Evolutionary conservation across 2,797 vertebrate genomes (phyloP).

Genomic region (Tarsius wallacei): DNA sequence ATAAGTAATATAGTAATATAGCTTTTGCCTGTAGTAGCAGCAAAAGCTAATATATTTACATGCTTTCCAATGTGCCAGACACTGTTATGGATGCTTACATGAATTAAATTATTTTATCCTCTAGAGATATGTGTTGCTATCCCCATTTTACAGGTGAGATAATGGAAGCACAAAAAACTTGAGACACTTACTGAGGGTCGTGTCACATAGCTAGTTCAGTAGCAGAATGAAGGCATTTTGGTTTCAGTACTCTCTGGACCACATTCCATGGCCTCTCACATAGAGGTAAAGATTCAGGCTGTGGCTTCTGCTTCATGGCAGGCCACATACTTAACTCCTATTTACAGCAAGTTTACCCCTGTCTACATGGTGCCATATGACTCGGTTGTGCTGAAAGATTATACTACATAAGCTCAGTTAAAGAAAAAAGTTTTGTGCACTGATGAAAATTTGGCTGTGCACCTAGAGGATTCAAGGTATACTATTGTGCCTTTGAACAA

Average conservation of each 20-base stretch:
- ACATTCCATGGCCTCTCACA: neutral
- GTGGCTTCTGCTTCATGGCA: neutral
- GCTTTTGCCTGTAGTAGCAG: neutral
- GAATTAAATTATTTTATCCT: constrained; percentile 32
- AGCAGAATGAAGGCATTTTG: constrained; percentile 37
- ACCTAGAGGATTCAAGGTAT: neutral
- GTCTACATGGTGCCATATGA: neutral
- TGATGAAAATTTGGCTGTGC: neutral
- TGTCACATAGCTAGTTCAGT: constrained; percentile 5
- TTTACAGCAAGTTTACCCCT: neutral
- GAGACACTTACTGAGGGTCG: neutral
- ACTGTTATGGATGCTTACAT: constrained; percentile 19
- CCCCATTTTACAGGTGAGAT: constrained; percentile 15
- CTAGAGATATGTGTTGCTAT: neutral
- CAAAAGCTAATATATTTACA: constrained; percentile 1
- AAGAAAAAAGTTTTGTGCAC: constrained; percentile 30
- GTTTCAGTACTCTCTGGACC: constrained; percentile 21
- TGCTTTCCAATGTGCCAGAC: constrained; percentile 27
- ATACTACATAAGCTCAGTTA: neutral
- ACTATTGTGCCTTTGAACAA: neutral
- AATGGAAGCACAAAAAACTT: constrained; percentile 50
- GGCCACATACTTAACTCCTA: neutral
- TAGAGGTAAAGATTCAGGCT: neutral
- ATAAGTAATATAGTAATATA: too few relatives aligned
- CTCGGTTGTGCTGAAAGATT: constrained; percentile 36